Percentiles rank a stretch among this genome's conserved stretches.
Evolutionary conservation across 1,140 invertebrate genomes (phyloP).

Genomic region (Himalopsyche phryganea): DNA sequence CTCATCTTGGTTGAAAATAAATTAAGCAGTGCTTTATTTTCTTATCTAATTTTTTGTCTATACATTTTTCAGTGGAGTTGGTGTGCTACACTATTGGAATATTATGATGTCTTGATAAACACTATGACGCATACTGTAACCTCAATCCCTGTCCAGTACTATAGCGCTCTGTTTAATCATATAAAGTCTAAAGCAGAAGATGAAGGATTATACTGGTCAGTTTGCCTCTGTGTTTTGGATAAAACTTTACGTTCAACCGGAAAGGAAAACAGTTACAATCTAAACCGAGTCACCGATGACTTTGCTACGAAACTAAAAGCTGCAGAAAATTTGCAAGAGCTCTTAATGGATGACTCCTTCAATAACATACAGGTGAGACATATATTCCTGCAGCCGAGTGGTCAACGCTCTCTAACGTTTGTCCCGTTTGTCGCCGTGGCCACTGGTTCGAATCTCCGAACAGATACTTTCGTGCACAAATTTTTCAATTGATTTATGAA

Average conservation of each 20-base stretch:
- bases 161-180: conserved; percentile 6
- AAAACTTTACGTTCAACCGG: no score
- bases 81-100: conserved; percentile 16
- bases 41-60: no score
- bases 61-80: conserved; percentile 31
- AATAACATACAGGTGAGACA: neutral
- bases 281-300: neutral
- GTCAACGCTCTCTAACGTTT: no score
- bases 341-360: neutral
- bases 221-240: conserved; percentile 9
- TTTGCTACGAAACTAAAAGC: neutral
- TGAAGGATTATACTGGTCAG: conserved; percentile 29
- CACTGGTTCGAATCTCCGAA: no score
- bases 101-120: conserved; percentile 11
- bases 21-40: no score
- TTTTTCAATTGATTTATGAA: no score
- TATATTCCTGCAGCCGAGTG: no score
- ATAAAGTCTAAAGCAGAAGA: conserved; percentile 11
- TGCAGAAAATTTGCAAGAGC: neutral
- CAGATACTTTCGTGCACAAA: no score
- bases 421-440: no score
- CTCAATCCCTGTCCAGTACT: conserved; percentile 15
- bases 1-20: no score
- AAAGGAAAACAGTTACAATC: neutral
- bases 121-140: conserved; percentile 9